These are phyloP conservation scores for Sinocyclocheilus anophthalmus DNA, from an alignment of 2,113 vertebrate species.

Conservation along the genomic window DNA sequence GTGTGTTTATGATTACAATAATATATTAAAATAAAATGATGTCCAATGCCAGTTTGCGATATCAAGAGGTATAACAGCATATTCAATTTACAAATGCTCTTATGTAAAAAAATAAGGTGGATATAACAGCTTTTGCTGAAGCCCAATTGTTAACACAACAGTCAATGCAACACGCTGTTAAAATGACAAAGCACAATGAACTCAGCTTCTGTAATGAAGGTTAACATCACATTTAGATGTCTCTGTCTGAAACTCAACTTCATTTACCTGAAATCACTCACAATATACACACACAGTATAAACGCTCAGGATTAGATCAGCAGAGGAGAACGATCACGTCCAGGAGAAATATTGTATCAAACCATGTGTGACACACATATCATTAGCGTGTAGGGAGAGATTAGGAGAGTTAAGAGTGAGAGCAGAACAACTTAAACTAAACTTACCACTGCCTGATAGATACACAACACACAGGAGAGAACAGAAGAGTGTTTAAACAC, in stretches of 20 bases:
- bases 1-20: neutral
- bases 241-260: neutral
- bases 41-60: too few relatives aligned
- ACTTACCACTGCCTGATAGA: slow-evolving; percentile 95
- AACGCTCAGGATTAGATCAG: slow-evolving; percentile 18
- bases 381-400: slow-evolving; percentile 43
- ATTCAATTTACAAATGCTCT: too few relatives aligned
- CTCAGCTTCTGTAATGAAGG: neutral
- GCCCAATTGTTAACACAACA: neutral
- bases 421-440: slow-evolving; percentile 61
- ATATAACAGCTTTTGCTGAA: neutral
- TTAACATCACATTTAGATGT: slow-evolving; percentile 23
- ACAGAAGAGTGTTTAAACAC: slow-evolving; percentile 84
- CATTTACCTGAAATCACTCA: neutral
- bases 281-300: neutral
- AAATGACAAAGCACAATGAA: neutral
- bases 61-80: too few relatives aligned
- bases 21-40: too few relatives aligned
- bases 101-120: too few relatives aligned
- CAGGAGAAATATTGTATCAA: slow-evolving; percentile 43
- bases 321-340: slow-evolving; percentile 53
- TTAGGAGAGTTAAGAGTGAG: slow-evolving; percentile 45
- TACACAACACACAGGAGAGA: slow-evolving; percentile 82
- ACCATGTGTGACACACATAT: slow-evolving; percentile 33
- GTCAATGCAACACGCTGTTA: slow-evolving; percentile 29